phyloP scores from a whole-genome alignment of 2,797 vertebrate species.

The Halcyon smyrnensis region DNA sequence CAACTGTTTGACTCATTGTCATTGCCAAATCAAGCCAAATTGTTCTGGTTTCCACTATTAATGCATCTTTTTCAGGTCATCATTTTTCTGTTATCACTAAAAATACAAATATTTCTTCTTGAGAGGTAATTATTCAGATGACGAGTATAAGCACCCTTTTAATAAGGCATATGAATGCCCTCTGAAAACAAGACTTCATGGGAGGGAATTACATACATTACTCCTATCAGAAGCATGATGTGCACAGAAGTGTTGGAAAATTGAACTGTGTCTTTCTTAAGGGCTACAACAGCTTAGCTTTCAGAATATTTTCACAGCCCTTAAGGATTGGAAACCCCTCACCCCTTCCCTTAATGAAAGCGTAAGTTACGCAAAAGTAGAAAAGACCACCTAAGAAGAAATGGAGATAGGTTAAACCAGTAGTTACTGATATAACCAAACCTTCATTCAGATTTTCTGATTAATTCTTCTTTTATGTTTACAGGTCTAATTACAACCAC shows the following conservation, averaged over 20 bases:
- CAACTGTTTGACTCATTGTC: neutral
- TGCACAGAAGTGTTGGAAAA: neutral
- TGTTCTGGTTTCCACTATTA: neutral
- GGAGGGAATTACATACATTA: neutral
- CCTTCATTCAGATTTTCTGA: neutral
- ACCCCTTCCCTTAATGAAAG: neutral
- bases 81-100: neutral
- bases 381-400: neutral
- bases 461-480: conserved; percentile 52
- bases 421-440: neutral
- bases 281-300: neutral
- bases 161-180: neutral
- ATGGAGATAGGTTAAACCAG: neutral
- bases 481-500: conserved; percentile 95
- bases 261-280: neutral
- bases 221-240: neutral
- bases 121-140: neutral
- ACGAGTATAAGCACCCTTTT: neutral
- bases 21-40: neutral
- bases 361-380: neutral
- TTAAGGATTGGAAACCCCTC: neutral
- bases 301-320: neutral
- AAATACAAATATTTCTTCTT: neutral
- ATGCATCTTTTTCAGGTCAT: neutral
- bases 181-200: neutral